Evolutionary conservation across 2,797 vertebrate species (phyloP), one percentile per base, ranked within the genome.

Genomic region (Perodicticus potto): DNA sequence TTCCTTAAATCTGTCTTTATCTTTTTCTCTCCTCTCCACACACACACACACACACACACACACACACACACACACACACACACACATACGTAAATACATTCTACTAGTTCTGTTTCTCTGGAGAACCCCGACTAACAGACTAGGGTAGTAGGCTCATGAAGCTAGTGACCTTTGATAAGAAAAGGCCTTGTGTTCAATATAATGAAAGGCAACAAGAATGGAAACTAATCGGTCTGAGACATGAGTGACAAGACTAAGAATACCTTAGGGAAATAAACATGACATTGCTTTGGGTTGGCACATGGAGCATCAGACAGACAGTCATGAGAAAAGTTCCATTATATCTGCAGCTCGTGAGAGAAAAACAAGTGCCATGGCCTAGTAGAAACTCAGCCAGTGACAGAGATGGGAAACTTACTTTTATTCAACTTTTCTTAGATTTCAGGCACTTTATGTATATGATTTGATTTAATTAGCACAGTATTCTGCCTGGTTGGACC

Each of bases 211-310:
- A 4, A 27, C 86, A 72, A 90, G 94, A 97, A 94, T 32, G 73
- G 85, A 96, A 95, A 96, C 81, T 76, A 93, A 87, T 67, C 74
- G 72, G 92, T 93, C 59, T 63, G 34, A 96, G 96, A 92, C 92
- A 86, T 91, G 94, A 97, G 65, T 96, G 93, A 93, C 82, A 96
- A 94, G 93, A 89, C 95, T 94, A 95, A 97, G 95, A 97, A 93
- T 83, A 97, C 89, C 94, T 96, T 95, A 91, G 96, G 95, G 95
- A 95, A 96, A 96, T 95, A 96, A 96, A 97, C 92, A 96, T 81
- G 92, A 95, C 97, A 93, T 91, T 81, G 37, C 91, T 95, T 94
- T 95, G 37, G 80, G 89, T 95, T 97, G 95, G 95, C 82, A 95
- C 94, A 80, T 53, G 78, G 61, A 91, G 23, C 94, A 95, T 81